Percentiles rank a stretch among this genome's conserved stretches.
These are phyloP conservation scores for Paramormyrops hopkinsi DNA, from an alignment of 2,797 vertebrate species.

Conservation along the genomic window DNA sequence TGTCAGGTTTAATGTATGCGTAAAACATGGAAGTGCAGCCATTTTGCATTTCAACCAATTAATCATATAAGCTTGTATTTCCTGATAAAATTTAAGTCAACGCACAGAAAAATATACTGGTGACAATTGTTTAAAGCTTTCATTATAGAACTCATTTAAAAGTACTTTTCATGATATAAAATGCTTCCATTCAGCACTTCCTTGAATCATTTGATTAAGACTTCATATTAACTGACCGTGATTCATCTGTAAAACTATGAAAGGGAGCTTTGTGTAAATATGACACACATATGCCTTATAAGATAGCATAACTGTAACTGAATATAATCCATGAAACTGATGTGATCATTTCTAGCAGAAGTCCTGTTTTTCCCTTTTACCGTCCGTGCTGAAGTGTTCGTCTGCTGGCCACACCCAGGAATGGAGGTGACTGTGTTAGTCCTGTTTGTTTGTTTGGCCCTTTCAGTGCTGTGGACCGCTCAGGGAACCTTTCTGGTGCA, in stretches of 20 bases:
- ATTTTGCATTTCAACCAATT: neutral
- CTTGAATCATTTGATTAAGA: neutral
- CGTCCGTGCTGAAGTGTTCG: neutral
- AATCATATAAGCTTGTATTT: neutral
- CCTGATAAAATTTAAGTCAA: neutral
- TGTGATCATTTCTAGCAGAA: neutral
- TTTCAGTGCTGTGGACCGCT: constrained; percentile 69
- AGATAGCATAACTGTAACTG: neutral
- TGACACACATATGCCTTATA: neutral
- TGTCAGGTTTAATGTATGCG: neutral
- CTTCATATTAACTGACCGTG: neutral
- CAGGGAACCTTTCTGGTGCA: constrained; percentile 69
- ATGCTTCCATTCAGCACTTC: neutral
- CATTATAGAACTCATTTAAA: neutral
- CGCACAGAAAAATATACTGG: neutral
- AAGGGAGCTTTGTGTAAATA: neutral
- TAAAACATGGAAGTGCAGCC: neutral
- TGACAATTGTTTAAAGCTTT: neutral
- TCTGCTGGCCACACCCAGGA: neutral
- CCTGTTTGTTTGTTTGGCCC: constrained; percentile 1
- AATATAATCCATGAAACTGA: neutral
- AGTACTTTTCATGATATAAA: neutral
- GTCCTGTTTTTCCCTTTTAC: neutral
- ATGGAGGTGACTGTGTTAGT: neutral
- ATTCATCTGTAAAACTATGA: neutral